phyloP scores from a whole-genome alignment of 2,888 invertebrate species.

The Papilio elwesi region DNA sequence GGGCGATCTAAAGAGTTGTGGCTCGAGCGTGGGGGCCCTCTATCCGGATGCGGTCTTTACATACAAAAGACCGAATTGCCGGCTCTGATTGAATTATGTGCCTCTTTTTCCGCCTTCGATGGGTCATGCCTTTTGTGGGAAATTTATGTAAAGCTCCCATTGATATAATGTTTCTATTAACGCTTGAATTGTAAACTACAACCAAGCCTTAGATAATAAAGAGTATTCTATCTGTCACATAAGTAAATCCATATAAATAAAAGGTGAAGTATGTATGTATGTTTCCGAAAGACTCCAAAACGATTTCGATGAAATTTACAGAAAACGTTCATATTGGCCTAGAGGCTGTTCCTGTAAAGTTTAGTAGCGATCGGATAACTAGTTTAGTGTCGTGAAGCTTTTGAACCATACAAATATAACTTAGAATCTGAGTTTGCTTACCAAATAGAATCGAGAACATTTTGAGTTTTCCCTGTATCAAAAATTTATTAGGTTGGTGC shows the following conservation, averaged over 20 bases:
- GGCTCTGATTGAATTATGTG: slow-evolving; percentile 77
- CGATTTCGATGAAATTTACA: too few species aligned
- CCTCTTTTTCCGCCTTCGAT: slow-evolving; percentile 62
- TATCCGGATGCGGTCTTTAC: slow-evolving; percentile 73
- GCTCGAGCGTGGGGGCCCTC: slow-evolving; percentile 47
- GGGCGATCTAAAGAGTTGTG: slow-evolving; percentile 45
- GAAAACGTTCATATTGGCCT: too few species aligned
- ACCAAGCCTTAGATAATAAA: slow-evolving; percentile 16
- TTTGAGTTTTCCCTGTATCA: too few species aligned
- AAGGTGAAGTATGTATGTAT: too few species aligned
- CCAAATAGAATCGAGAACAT: too few species aligned
- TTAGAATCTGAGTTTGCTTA: too few species aligned
- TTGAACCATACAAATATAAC: too few species aligned
- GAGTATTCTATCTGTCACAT: background rate
- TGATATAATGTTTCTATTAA: slow-evolving; percentile 42
- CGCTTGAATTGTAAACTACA: slow-evolving; percentile 21
- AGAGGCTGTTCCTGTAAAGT: too few species aligned
- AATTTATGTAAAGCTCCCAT: slow-evolving; percentile 59
- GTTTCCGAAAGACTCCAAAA: too few species aligned
- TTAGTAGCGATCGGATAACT: too few species aligned
- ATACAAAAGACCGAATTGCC: slow-evolving; percentile 79
- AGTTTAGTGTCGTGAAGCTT: too few species aligned
- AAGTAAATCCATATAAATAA: background rate
- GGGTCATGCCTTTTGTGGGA: slow-evolving; percentile 63
- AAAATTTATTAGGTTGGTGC: too few species aligned